Base-by-base conservation (phyloP, 2,113 vertebrate species). In the Pleuronectes platessa region DNA sequence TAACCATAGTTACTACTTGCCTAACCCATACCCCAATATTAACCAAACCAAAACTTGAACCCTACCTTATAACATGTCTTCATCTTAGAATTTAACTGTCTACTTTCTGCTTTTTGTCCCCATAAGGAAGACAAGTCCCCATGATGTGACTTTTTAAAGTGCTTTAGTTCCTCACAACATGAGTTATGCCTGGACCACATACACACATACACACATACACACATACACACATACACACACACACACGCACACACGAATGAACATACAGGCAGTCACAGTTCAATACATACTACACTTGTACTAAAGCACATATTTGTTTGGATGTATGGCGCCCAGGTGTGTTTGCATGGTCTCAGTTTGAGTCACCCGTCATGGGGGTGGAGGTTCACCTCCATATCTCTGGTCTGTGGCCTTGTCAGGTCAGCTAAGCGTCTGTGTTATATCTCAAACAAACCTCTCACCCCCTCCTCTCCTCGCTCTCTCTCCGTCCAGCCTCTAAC, bases 371-470 rank as follows among this genome's bases (percentile, higher is more conserved):
- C 58, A 74, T 55, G 62, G 68, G 27, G 56, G 74, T 83, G 79
- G 85, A 79, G n/a, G 59, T 86, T 73, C 61, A 71, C 21, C 35
- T 8, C 61, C 10, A 1, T 77, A 68, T 85, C 74, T 88, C 62
- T 47, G 0, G 26, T 18, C 59, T 47, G 71, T 76, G 76, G 80
- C 55, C 80, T 89, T 86, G 84, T 86, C 62, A 75, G 89, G 78
- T 82, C 69, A 53, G 86, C 84, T 65, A 76, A 68, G 81, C 70
- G 66, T 73, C 92, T 92, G 62, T 83, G 67, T 90, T 82, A 68
- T 89, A 85, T 89, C 86, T 84, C 76, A 66, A 79, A 54, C 63
- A 60, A 60, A 42, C 76, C 27, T 66, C 72, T 55, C 55, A 74
- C 70, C 59, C 73, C 64, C 67, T 51, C 37, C 15, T 55, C 5